Evolutionary conservation across 1,140 invertebrate species (phyloP), one percentile per base, ranked within the genome.

Genomic region (Globodera ellingtonae): DNA sequence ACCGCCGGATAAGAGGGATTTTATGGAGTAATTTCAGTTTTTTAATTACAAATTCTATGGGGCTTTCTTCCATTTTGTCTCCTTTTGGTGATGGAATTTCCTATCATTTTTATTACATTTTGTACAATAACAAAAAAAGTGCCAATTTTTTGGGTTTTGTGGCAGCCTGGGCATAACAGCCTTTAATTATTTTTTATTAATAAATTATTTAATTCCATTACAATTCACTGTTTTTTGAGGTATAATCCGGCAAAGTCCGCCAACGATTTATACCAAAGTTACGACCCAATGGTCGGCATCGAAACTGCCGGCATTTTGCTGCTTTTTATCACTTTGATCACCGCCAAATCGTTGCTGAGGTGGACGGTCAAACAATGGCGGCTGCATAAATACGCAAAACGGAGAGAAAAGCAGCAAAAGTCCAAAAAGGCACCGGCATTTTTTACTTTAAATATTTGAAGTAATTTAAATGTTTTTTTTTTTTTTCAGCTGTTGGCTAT

Each of bases 211-310:
- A 35, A 35, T 35, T 35, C 35, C 35, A 35, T 35, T 35, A 2
- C 35, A 35, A 35, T 35, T 18, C 24, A 9, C 5, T 69, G n/a
- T 47, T 62, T 44, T 71, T 79, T 6, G 35, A 78, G 69, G 46
- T 79, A 79, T 24, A 56, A 73, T 15, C 46, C 52, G 50, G 72
- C 69, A 47, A 78, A 79, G 69, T 81, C 59, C 73, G 81, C 75
- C n/a, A 69, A 56, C 35, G 85, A 86, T 65, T 86, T 86, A 47
- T 86, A 85, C 79, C 15, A 56, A 24, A 79, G 71, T 48, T 86
- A 86, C 70, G 86, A 87, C 79, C 86, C 86, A n/a, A 81, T 84
- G 79, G 81, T 87, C 69, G 86, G 86, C 24, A 75, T 87, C 52
- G 86, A 82, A 13, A 87, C 86, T 1, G 86, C 83, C n/a, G 80